Conservation (phyloP, 2,113 vertebrate species). For the zebrafish (Danio rerio) region GRCz12tu NC_133180.1:54911501-54912000, state of each 20-base stretch:
- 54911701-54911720: too few species aligned
- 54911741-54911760: background rate
- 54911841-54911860: background rate
- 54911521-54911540: slow-evolving; percentile 76
- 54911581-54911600: slow-evolving; percentile 92
- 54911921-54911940: background rate
- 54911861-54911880: background rate
- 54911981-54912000: too few species aligned
- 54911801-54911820: background rate
- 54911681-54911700: background rate
- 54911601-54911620: slow-evolving; percentile 60
- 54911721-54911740: background rate
- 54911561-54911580: slow-evolving; percentile 90
- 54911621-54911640: slow-evolving; percentile 2
- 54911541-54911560: slow-evolving; percentile 84
- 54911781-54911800: background rate
- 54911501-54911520: slow-evolving; percentile 73
- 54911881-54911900: background rate
- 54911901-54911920: background rate
- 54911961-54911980: background rate
- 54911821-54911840: background rate
- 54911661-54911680: background rate
- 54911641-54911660: background rate
- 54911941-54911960: background rate
- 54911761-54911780: background rate